Percentiles rank a stretch among this genome's conserved stretches.
Evolutionary conservation across 2,113 vertebrate genomes (phyloP).

Genomic region (Pseudorasbora parva): DNA sequence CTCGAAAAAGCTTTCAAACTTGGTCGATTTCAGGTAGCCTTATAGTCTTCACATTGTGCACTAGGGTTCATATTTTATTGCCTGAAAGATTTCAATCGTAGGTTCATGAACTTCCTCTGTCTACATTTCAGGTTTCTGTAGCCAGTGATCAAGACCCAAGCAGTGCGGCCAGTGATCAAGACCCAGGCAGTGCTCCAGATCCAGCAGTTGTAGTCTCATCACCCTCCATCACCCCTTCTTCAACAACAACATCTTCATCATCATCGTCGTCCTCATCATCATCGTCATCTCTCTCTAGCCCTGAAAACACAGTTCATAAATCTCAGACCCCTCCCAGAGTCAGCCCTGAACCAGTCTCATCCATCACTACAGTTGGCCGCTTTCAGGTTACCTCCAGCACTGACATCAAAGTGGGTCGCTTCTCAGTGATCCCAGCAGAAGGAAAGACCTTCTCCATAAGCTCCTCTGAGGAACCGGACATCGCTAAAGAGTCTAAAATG

Average conservation of each 20-base stretch:
- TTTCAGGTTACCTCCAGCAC: constrained; percentile 84
- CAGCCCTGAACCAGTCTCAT: constrained; percentile 20
- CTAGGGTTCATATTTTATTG: background rate
- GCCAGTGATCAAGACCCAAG: constrained; percentile 75
- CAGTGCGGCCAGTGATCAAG: constrained; percentile 75
- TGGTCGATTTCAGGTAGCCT: constrained; percentile 71
- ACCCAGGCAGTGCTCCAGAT: constrained; percentile 64
- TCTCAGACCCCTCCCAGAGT: constrained; percentile 62
- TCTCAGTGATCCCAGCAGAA: constrained; percentile 72
- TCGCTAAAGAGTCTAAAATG: constrained; percentile 68
- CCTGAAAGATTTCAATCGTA: background rate
- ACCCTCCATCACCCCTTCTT: constrained; percentile 66
- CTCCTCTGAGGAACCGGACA: constrained; percentile 67
- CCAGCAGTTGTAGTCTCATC: constrained; percentile 72
- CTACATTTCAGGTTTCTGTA: constrained; percentile 81
- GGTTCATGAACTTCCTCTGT: background rate
- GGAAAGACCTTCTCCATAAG: constrained; percentile 33
- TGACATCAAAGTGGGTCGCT: constrained; percentile 84
- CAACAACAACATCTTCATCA: constrained; percentile 75
- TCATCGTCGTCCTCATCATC: constrained; percentile 83
- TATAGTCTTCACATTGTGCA: background rate
- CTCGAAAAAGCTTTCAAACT: constrained; percentile 62
- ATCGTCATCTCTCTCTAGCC: constrained; percentile 87
- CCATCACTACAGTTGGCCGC: constrained; percentile 82
- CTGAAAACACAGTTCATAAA: constrained; percentile 90